These are phyloP conservation scores for Helicoverpa zea DNA, from an alignment of 1,140 invertebrate species.

Conservation along the genomic window DNA sequence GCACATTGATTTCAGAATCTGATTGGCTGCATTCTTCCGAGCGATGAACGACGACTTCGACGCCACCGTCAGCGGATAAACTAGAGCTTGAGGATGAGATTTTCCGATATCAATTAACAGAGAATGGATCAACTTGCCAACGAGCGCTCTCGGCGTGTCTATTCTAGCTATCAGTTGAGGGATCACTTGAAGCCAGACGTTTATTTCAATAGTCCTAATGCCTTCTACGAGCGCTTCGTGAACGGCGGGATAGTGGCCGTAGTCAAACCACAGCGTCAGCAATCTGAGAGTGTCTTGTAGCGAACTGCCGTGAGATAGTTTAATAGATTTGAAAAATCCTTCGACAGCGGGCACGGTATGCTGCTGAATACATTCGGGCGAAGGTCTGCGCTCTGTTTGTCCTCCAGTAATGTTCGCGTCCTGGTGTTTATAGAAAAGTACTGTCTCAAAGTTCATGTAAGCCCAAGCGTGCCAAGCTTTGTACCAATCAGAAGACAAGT, in stretches of 20 bases:
- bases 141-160: slow-evolving; percentile 95
- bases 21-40: slow-evolving; percentile 96
- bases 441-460: slow-evolving; percentile 99
- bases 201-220: slow-evolving; percentile 97
- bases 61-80: slow-evolving; percentile 99
- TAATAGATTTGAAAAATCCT: slow-evolving; percentile 98
- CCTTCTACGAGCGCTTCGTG: slow-evolving; percentile 97
- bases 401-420: slow-evolving; percentile 63
- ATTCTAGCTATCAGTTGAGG: slow-evolving; percentile 99
- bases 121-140: slow-evolving; percentile 96
- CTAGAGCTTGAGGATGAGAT: slow-evolving; percentile 95
- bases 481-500: slow-evolving; percentile 95
- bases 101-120: slow-evolving; percentile 98
- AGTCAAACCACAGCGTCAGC: slow-evolving; percentile 98
- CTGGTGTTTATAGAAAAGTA: slow-evolving; percentile 95
- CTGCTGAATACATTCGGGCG: slow-evolving; percentile 89
- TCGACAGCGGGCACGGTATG: slow-evolving; percentile 97
- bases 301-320: slow-evolving; percentile 96
- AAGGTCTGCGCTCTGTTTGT: slow-evolving; percentile 65
- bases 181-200: slow-evolving; percentile 99
- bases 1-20: slow-evolving; percentile 98
- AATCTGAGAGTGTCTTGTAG: slow-evolving; percentile 99
- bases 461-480: slow-evolving; percentile 99
- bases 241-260: slow-evolving; percentile 97
- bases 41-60: slow-evolving; percentile 97